Evolutionary conservation across 2,113 vertebrate genomes (phyloP).

Genomic region (Nannospalax galili): DNA sequence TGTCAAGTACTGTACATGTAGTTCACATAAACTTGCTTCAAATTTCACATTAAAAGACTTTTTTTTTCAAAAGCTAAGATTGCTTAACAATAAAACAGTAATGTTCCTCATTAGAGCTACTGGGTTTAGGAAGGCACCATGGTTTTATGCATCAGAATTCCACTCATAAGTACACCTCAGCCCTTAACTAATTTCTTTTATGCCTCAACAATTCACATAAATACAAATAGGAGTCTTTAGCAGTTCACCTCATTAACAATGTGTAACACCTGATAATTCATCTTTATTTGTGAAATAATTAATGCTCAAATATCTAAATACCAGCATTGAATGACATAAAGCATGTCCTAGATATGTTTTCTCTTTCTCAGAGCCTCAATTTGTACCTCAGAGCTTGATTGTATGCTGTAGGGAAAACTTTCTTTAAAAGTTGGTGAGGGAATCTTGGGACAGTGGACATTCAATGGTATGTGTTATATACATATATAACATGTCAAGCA

Average conservation of each 20-base stretch:
- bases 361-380: not conserved
- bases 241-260: not conserved
- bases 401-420: not conserved
- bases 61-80: not conserved
- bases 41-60: not conserved
- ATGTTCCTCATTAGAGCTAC: not conserved
- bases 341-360: not conserved
- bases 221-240: not conserved
- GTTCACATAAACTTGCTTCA: constrained; percentile 13
- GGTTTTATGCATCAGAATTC: not conserved
- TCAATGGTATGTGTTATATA: not conserved
- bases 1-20: constrained; percentile 26
- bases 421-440: not conserved
- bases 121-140: not conserved
- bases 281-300: not conserved
- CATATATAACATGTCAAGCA: not conserved
- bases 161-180: not conserved
- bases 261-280: not conserved
- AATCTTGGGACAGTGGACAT: not conserved
- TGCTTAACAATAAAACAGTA: not conserved
- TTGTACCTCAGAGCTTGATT: not conserved
- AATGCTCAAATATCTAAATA: not conserved
- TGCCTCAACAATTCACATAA: not conserved
- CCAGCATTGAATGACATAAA: not conserved
- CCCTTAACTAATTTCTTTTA: not conserved